Base-by-base conservation (phyloP, 2,888 invertebrate genomes). In the Eulithis testata region DNA sequence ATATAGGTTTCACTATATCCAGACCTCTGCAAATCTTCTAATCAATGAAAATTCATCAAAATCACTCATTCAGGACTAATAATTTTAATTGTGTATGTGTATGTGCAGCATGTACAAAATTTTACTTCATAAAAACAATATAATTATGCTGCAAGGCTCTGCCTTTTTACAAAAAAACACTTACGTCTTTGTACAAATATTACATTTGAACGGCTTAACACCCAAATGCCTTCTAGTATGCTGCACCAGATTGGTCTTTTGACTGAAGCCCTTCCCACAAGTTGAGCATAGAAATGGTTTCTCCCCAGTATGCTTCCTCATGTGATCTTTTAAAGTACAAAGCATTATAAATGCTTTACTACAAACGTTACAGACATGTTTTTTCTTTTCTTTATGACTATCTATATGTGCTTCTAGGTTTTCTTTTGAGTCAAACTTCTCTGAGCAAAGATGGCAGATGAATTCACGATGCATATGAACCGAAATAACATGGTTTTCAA, bases 201-300 rank as follows among this genome's bases (percentile, higher is more conserved):
- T 81, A 70, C 93, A 93, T 65, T 89, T 89, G 59, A 84, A 92
- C 0, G 88, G 89, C 72, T 92, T 92, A 40, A 89, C 67, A 0
- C 94, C 94, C 40, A 93, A 91, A 78, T 95, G 95, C 2, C 95
- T 84, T 63, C 94, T 85, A 67, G 94, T 86, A 70, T 95, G 95
- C 65, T 95, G 95, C 0, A 89, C 91, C 21, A 95, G 77, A 75
- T 95, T 95, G 0, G 94, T 94, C 74, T 94, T 95, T 77, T 95
- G 95, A 54, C 94, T 94, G 63, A 95, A 95, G 0, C 94, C 93
- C 58, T 93, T 90, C 0, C 94, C 94, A 52, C 95, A 95, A 0
- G 94, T 88, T 0, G 94, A 93, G 69, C 94, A 94, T 0, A 94
- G 77, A 66, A 91, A 95, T 0, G 95, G 95, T 43, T 94, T 94